Conservation (phyloP, 2,888 invertebrate species). For the Rosalia funebris region DNA sequence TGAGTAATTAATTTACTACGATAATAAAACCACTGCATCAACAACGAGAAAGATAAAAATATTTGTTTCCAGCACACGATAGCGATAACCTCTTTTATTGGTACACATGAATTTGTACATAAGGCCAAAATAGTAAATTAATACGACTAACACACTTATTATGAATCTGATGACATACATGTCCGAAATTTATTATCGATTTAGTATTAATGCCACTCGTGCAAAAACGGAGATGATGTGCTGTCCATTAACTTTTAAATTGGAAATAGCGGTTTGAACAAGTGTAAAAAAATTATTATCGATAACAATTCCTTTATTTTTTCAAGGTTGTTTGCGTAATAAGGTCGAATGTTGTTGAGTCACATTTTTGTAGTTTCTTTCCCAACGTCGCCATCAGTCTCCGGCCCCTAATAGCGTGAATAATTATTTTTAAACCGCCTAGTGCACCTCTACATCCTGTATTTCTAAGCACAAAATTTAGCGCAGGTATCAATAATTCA, state of each 20-base stretch:
- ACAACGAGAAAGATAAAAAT: conserved; percentile 6
- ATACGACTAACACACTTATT: background rate
- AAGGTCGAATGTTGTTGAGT: conserved; percentile 3
- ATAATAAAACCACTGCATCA: conserved; percentile 3
- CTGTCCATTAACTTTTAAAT: background rate
- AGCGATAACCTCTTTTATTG: conserved; percentile 8
- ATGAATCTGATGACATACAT: background rate
- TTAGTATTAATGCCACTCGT: background rate
- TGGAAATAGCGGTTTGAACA: conserved; percentile 1
- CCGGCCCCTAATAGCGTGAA: background rate
- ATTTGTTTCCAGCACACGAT: background rate
- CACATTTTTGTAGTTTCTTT: background rate
- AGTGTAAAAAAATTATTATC: conserved; percentile 2
- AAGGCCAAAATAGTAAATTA: background rate
- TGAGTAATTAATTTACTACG: background rate
- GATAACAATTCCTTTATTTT: conserved; percentile 2
- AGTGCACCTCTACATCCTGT: background rate
- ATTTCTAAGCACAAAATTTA: no score
- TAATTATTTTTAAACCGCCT: background rate
- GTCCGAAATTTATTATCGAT: background rate
- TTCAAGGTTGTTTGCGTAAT: conserved; percentile 1
- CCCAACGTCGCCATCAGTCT: background rate
- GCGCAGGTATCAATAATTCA: no score
- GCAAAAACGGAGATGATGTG: background rate
- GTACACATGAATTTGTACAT: background rate